Conservation (phyloP, 2,888 invertebrate genomes). For the Oscheius myriophilus region DNA sequence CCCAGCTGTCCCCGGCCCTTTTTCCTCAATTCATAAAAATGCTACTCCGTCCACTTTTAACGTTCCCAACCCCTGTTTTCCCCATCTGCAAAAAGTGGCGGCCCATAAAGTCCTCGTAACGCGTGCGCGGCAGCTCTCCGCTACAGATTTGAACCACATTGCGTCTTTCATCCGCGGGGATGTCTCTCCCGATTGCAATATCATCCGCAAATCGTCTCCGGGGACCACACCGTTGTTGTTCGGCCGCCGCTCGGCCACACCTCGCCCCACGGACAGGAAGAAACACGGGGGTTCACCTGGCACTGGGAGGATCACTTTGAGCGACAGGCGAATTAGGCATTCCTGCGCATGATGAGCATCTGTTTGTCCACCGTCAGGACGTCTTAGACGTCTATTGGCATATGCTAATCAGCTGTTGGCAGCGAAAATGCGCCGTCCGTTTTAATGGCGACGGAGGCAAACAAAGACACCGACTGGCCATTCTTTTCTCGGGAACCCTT, state of each 20-base stretch:
- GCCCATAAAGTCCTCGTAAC: slow-evolving; percentile 27
- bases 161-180: slow-evolving; percentile 6
- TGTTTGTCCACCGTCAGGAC: not conserved
- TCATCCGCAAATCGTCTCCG: slow-evolving; percentile 15
- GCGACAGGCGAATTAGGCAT: too few relatives aligned
- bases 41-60: not conserved
- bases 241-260: too few relatives aligned
- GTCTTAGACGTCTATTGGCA: slow-evolving; percentile 23
- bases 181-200: not conserved
- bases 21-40: not conserved
- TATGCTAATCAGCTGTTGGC: slow-evolving; percentile 25
- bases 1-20: not conserved
- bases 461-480: slow-evolving; percentile 23
- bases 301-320: too few relatives aligned
- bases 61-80: slow-evolving; percentile 1
- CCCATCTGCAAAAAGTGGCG: not conserved
- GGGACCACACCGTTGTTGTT: too few relatives aligned
- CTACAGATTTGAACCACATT: slow-evolving; percentile 32
- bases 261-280: too few relatives aligned
- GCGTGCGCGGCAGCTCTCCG: slow-evolving; percentile 1
- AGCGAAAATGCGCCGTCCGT: slow-evolving; percentile 24
- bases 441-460: slow-evolving; percentile 22
- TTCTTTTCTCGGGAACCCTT: slow-evolving; percentile 2
- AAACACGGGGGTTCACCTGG: too few relatives aligned
- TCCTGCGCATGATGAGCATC: too few relatives aligned